Conservation (phyloP, 2,113 vertebrate species). For the Tyrannus savana region DNA sequence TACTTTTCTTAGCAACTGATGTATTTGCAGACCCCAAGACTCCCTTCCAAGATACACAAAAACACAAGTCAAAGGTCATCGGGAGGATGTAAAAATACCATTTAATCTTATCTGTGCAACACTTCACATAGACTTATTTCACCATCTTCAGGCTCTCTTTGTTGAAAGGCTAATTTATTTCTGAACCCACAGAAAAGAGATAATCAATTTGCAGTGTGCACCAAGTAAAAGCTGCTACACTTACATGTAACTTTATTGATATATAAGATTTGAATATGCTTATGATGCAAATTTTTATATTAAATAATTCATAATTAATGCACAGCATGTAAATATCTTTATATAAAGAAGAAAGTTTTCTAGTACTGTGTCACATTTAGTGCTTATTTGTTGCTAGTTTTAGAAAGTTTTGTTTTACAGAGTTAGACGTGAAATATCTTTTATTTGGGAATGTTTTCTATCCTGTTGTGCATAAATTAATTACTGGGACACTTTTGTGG, state of each 20-base stretch:
- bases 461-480: background rate
- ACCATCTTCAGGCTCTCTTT: conserved; percentile 41
- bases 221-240: background rate
- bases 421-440: background rate
- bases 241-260: background rate
- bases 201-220: background rate
- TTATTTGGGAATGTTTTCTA: background rate
- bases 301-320: background rate
- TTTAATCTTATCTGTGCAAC: conserved; percentile 74
- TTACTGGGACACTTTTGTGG: background rate
- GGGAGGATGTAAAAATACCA: conserved; percentile 74
- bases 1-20: conserved; percentile 48
- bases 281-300: background rate
- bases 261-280: background rate
- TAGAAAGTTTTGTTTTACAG: background rate
- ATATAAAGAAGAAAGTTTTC: background rate
- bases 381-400: background rate
- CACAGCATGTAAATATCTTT: background rate
- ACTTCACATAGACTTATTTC: conserved; percentile 57
- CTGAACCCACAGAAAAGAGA: conserved; percentile 11
- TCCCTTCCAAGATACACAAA: conserved; percentile 68
- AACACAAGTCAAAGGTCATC: conserved; percentile 72
- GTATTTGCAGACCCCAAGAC: conserved; percentile 58
- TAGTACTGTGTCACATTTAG: background rate
- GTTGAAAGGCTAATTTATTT: conserved; percentile 47